Percentiles rank a stretch among this genome's conserved stretches.
Conservation (phyloP, 2,113 vertebrate genomes). For the Eonycteris spelaea region DNA sequence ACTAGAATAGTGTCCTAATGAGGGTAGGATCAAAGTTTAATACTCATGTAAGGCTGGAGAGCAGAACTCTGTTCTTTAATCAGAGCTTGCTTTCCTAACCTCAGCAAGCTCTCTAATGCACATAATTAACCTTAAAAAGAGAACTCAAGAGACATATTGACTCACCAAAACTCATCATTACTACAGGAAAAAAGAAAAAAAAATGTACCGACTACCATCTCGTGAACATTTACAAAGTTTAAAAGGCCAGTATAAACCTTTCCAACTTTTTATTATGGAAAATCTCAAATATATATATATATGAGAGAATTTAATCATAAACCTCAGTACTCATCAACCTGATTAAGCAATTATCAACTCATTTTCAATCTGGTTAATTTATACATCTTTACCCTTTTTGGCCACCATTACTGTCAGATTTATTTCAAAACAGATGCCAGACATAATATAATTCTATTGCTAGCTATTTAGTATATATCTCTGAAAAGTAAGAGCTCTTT, state of each 20-base stretch:
- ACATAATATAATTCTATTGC: neutral
- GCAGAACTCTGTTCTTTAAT: neutral
- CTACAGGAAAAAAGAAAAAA: neutral
- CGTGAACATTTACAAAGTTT: neutral
- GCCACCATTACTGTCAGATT: neutral
- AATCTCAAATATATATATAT: neutral
- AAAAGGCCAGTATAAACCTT: neutral
- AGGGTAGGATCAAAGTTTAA: constrained; percentile 31
- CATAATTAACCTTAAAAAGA: constrained; percentile 50
- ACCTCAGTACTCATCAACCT: neutral
- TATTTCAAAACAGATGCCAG: constrained; percentile 9
- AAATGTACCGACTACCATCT: neutral
- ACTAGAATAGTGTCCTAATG: constrained; percentile 40
- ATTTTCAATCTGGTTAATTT: neutral
- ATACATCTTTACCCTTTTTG: neutral
- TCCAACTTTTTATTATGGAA: neutral
- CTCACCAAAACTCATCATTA: constrained; percentile 22
- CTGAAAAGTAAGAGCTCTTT: neutral
- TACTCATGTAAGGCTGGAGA: neutral
- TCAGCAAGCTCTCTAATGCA: neutral
- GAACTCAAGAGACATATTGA: constrained; percentile 29
- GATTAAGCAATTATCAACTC: neutral
- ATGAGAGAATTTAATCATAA: neutral
- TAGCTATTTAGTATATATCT: neutral
- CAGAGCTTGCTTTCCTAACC: neutral